Evolutionary conservation across 2,113 vertebrate species (phyloP), one percentile per base, ranked within the genome.

Genomic region (Etheostoma spectabile): DNA sequence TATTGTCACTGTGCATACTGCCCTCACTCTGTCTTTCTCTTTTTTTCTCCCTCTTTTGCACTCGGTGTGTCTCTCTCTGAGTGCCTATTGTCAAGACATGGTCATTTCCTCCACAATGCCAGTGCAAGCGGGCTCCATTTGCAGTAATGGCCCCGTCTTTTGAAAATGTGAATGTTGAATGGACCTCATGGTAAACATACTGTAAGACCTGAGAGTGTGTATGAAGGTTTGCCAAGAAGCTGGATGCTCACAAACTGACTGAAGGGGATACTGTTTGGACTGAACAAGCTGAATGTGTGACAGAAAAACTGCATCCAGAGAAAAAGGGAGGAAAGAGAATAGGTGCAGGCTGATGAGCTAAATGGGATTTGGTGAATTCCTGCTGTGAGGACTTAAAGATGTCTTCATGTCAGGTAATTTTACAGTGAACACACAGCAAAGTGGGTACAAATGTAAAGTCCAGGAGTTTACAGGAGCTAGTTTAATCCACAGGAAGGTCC

Each of bases 41-140:
- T 14, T 57, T 53, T 68, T 21, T 48, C 16, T 33, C 6, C 3
- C 53, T 38, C 55, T 62, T 75, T 62, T 52, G 21, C 74, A 67
- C 72, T 79, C 82, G 49, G 18, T 72, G 52, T 86, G 61, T 72
- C 60, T 71, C 55, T 77, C 70, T 72, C 19, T 91, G 80, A 93
- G 91, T 92, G 91, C 82, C 92, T 56, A 77, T 92, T 92, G 92
- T 93, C 89, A 84, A 86, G 86, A 81, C 77, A 80, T 80, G 92
- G 89, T 92, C 90, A 92, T 92, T 88, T 89, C 91, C 88, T 81
- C 46, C 80, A 86, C 83, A 89, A 86, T 84, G 86, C 78, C 82
- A 15, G 83, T 80, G 88, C 85, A 87, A 93, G 79, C 85, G 35
- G 86, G 80, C 86, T 92, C 86, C 85, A 86, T 91, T 92, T 87